Percentiles rank a stretch among this genome's conserved stretches.
phyloP scores from a whole-genome alignment of 2,888 invertebrate species.

The Xanthia togata region DNA sequence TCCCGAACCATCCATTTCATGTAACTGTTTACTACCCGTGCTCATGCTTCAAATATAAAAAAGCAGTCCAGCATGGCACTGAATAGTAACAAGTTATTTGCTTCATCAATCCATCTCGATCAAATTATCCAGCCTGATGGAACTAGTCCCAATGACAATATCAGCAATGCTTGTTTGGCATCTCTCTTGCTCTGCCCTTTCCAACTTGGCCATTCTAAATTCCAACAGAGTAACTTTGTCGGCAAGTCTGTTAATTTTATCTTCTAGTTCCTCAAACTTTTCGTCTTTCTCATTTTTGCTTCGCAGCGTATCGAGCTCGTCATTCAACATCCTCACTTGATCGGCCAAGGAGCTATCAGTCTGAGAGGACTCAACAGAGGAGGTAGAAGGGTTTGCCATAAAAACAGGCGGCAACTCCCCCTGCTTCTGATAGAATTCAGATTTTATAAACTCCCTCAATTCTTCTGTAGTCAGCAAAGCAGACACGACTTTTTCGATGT shows the following conservation, averaged over 20 bases:
- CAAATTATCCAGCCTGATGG: conserved; percentile 36
- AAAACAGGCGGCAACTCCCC: conserved; percentile 34
- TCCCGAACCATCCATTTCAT: not conserved
- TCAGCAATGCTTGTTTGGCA: conserved; percentile 6
- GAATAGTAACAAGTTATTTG: not conserved
- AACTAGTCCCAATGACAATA: conserved; percentile 16
- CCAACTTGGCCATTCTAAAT: conserved; percentile 68
- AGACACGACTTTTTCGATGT: conserved; percentile 75
- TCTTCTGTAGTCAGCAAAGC: conserved; percentile 77
- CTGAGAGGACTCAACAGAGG: conserved; percentile 28
- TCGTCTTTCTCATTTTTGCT: conserved; percentile 56
- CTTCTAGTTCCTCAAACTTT: conserved; percentile 57
- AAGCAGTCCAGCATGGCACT: conserved; percentile 4
- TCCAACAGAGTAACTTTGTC: conserved; percentile 69
- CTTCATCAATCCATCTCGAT: conserved; percentile 27
- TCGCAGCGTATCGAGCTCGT: conserved; percentile 67
- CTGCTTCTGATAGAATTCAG: conserved; percentile 77
- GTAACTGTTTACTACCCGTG: not conserved
- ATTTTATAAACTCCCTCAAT: conserved; percentile 74
- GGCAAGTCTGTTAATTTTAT: conserved; percentile 65
- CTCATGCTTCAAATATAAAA: conserved; percentile 8
- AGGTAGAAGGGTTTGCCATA: conserved; percentile 21
- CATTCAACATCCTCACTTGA: conserved; percentile 67
- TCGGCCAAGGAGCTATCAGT: conserved; percentile 45
- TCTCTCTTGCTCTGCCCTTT: conserved; percentile 47